These are phyloP conservation scores for Heteropelma amictum DNA, from an alignment of 2,888 invertebrate genomes.

Conservation along the genomic window DNA sequence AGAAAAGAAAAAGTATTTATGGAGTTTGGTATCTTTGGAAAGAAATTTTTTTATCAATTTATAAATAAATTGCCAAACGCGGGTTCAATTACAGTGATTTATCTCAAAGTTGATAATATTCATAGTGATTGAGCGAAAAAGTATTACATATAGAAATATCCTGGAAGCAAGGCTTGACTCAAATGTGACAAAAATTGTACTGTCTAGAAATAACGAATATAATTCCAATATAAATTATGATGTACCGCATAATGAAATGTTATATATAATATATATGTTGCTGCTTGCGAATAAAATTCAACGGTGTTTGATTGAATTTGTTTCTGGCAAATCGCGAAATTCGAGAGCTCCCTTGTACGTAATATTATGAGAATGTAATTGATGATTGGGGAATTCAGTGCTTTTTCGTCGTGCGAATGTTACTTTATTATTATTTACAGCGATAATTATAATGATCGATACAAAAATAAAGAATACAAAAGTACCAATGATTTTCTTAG, in stretches of 20 bases:
- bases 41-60: background rate
- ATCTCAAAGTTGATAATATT: no score
- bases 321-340: background rate
- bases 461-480: background rate
- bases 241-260: slow-evolving; percentile 38
- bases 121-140: background rate
- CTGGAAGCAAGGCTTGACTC: slow-evolving; percentile 12
- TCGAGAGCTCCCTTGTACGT: background rate
- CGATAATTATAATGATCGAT: background rate
- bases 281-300: slow-evolving; percentile 60
- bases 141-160: background rate
- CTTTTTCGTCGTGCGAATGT: slow-evolving; percentile 23
- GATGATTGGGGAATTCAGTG: slow-evolving; percentile 17
- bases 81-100: background rate
- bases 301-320: slow-evolving; percentile 27
- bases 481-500: background rate
- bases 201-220: slow-evolving; percentile 35
- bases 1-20: no score
- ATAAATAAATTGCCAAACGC: background rate
- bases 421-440: background rate
- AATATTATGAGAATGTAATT: background rate
- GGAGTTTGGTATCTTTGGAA: no score
- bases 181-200: slow-evolving; percentile 24
- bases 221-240: slow-evolving; percentile 10
- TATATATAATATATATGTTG: slow-evolving; percentile 58